Conservation (phyloP, 2,888 invertebrate genomes). For the Eupithecia tripunctaria region DNA sequence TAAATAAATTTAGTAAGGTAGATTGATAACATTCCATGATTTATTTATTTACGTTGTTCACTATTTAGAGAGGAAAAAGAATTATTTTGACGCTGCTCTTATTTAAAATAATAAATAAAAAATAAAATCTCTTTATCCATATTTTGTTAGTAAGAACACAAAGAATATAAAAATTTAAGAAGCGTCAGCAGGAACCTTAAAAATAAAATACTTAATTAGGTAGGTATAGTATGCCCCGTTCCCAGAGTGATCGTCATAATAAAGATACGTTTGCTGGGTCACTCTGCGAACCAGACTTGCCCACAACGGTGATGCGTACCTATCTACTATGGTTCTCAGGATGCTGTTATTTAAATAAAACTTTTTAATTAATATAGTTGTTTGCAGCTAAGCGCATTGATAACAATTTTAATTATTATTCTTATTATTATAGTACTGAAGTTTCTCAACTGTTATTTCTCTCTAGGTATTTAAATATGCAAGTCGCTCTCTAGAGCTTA, state of each 20-base stretch:
- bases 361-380: background rate
- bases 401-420: background rate
- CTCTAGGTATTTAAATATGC: conserved; percentile 1
- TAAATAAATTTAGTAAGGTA: background rate
- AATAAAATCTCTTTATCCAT: too few species aligned
- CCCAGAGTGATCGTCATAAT: too few species aligned
- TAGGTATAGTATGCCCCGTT: too few species aligned
- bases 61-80: background rate
- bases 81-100: background rate
- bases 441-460: background rate
- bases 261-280: too few species aligned
- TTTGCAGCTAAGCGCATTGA: background rate
- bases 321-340: too few species aligned
- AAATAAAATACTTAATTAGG: too few species aligned
- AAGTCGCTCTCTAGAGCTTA: conserved; percentile 5
- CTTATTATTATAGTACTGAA: background rate
- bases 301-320: too few species aligned
- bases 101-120: too few species aligned
- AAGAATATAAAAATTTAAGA: too few species aligned
- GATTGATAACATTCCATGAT: background rate
- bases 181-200: too few species aligned
- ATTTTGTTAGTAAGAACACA: too few species aligned
- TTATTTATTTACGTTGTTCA: background rate
- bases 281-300: too few species aligned
- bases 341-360: background rate